Evolutionary conservation across 2,113 vertebrate species (phyloP).

Genomic region (Thunnus thynnus): DNA sequence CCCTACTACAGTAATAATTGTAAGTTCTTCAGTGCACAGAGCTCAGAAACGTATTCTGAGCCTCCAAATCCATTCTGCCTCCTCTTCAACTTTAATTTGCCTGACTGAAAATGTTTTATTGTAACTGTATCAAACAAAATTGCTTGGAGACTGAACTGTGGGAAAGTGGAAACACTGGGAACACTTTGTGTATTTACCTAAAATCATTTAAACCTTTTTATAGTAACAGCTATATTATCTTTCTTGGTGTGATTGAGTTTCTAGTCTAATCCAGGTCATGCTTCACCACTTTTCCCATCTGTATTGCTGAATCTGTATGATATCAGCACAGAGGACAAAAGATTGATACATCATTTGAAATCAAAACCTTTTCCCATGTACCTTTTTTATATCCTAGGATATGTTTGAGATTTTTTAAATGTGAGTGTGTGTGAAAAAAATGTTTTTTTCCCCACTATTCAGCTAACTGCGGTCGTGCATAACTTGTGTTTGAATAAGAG

Average conservation of each 20-base stretch:
- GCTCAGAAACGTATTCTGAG: neutral
- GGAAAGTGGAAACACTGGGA: neutral
- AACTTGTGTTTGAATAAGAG: conserved; percentile 35
- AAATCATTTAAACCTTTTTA: neutral
- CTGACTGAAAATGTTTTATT: neutral
- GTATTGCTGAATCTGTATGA: neutral
- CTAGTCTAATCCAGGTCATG: neutral
- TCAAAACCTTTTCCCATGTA: neutral
- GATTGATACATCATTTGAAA: neutral
- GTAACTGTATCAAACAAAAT: conserved; percentile 19
- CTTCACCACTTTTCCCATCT: neutral
- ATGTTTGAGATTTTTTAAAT: too few relatives aligned
- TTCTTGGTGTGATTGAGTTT: conserved; percentile 1
- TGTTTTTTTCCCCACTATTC: neutral
- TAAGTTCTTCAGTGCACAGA: conserved; percentile 12
- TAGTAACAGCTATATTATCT: neutral
- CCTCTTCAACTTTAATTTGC: conserved; percentile 6
- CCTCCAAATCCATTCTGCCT: neutral
- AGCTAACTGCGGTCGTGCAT: neutral
- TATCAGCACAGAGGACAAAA: neutral
- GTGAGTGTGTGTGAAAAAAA: too few relatives aligned
- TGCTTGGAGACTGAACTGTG: conserved; percentile 18
- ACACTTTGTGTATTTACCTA: neutral
- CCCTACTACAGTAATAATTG: neutral
- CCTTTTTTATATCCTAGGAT: neutral